Conservation (phyloP, 2,113 vertebrate genomes). For the Oenanthe oenanthe region DNA sequence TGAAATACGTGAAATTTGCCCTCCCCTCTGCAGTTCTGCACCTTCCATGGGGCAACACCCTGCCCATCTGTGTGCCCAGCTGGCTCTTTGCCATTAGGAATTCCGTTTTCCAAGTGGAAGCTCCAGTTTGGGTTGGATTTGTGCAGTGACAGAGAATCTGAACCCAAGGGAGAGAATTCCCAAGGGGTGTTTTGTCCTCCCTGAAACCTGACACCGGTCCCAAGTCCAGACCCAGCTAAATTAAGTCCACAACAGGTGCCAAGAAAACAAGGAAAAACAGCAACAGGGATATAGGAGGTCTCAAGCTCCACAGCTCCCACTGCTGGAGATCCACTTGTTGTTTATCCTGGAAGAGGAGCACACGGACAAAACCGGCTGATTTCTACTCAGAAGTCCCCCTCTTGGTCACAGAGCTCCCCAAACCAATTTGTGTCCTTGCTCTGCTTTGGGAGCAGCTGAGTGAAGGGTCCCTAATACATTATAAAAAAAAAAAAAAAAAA, state of each 20-base stretch:
- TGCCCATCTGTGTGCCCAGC: neutral
- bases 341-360: neutral
- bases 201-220: neutral
- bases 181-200: neutral
- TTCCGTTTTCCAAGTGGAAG: neutral
- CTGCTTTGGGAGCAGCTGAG: neutral
- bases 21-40: neutral
- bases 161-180: neutral
- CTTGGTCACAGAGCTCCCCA: accelerated
- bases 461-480: neutral
- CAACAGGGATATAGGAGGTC: neutral
- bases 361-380: accelerated
- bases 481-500: no score
- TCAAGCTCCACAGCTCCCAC: neutral
- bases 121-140: neutral
- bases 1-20: neutral
- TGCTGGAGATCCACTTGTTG: accelerated
- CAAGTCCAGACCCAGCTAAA: neutral
- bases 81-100: neutral
- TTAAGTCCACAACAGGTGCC: neutral
- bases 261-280: neutral
- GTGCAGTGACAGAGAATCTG: no score
- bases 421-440: accelerated
- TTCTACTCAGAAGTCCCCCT: neutral
- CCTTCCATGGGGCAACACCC: neutral